phyloP scores from a whole-genome alignment of 2,888 invertebrate genomes.

The Dryocosmus kuriphilus region DNA sequence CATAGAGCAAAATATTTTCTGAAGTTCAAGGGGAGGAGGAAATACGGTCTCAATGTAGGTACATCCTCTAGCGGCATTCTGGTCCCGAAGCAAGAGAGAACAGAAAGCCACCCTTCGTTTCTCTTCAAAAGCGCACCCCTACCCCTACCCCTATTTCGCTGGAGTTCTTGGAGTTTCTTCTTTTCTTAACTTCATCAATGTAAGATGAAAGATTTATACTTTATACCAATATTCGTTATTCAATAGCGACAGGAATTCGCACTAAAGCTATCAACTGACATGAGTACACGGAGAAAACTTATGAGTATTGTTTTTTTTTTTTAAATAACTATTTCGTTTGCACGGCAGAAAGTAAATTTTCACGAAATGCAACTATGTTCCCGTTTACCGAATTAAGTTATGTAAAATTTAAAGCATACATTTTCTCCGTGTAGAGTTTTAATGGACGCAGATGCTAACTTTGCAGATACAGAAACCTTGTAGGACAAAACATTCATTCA shows the following conservation, averaged over 20 bases:
- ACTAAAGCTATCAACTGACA: neutral
- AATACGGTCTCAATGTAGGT: neutral
- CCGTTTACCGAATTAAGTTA: no score
- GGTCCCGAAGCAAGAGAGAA: constrained; percentile 44
- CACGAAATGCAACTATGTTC: no score
- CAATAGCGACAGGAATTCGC: constrained; percentile 8
- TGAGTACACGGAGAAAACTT: no score
- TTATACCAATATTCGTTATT: constrained; percentile 17
- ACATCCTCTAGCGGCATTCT: constrained; percentile 51
- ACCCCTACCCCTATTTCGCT: constrained; percentile 43
- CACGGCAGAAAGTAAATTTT: no score
- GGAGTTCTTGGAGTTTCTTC: constrained; percentile 52
- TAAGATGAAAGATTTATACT: constrained; percentile 33
- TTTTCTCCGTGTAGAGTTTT: no score
- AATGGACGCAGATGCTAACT: no score
- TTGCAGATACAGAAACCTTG: no score
- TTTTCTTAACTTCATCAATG: constrained; percentile 42
- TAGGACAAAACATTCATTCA: no score
- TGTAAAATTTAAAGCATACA: no score
- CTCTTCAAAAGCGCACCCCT: constrained; percentile 47
- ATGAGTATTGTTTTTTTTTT: no score
- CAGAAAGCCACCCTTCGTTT: constrained; percentile 41
- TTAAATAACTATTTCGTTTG: no score
- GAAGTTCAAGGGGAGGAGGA: neutral
- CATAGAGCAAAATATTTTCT: neutral